Conservation (phyloP, 1,140 invertebrate genomes). For the Brachionus manjavacas region DNA sequence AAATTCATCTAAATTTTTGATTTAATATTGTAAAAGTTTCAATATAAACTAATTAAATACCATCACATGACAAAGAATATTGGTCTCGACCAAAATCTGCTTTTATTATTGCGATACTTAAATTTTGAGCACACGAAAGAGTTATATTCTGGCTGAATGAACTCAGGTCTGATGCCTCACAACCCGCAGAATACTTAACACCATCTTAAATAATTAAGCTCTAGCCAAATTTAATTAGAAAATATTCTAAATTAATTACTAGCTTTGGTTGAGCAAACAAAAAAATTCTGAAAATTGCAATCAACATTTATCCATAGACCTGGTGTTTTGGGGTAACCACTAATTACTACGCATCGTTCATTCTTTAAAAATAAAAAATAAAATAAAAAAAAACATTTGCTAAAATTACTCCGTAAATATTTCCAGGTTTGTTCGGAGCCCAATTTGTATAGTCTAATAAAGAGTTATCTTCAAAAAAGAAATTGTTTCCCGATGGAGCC, state of each 20-base stretch:
- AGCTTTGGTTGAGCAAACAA: conserved; percentile 17
- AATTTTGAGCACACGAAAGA: conserved; percentile 9
- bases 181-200: background rate
- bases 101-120: conserved; percentile 31
- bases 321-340: background rate
- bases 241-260: background rate
- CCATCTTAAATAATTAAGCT: background rate
- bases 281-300: background rate
- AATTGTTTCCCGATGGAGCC: conserved; percentile 27
- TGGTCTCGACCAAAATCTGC: conserved; percentile 34
- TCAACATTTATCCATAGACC: conserved; percentile 25
- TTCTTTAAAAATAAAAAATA: conserved; percentile 9
- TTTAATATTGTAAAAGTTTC: background rate
- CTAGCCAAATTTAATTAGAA: background rate
- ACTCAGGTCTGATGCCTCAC: conserved; percentile 5
- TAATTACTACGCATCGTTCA: conserved; percentile 12
- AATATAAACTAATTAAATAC: background rate
- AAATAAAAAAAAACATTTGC: background rate
- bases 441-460: conserved; percentile 8
- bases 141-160: conserved; percentile 2
- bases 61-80: conserved; percentile 37
- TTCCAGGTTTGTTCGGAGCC: conserved; percentile 33
- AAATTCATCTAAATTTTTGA: background rate
- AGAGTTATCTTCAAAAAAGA: conserved; percentile 32
- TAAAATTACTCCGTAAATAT: conserved; percentile 30